Evolutionary conservation across 2,888 invertebrate species (phyloP), one percentile per base, ranked within the genome.

Genomic region (Melikaiella ostensackeni): DNA sequence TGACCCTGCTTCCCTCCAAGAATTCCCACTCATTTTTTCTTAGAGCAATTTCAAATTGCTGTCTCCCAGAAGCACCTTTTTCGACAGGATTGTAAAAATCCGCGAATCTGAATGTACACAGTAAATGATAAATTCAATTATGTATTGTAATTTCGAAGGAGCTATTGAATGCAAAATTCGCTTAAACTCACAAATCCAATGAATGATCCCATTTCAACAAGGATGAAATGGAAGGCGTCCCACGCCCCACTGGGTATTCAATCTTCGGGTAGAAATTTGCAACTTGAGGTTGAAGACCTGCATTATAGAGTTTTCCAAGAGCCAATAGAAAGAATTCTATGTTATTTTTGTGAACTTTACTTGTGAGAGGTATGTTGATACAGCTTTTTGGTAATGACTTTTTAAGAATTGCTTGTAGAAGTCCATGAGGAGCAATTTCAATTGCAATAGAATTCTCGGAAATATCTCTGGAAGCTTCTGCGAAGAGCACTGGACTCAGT

Each of bases 371-470:
- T 73, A 97, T 92, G 88, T 96, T 96, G 42, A 94, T 92, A 82
- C 95, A 95, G n/a, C 94, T 94, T 78, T 94, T 92, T 84, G 93
- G 93, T 61, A 98, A 91, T 0, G 97, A 96, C 66, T 96, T 93
- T 80, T 96, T 95, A 9, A 98, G 92, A 86, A 98, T 97, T 0
- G 97, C 96, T 89, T 98, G 97, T 59, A 98, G 93, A 0, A 98
- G 93, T 5, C 97, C 96, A 86, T 98, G 98, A 0, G 98, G 98
- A 0, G 98, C 98, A 75, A 98, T 95, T 91, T 98, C 98, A 81
- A 98, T 95, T 8, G 95, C 94, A 79, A 98, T 93, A 0, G 98
- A 97, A 88, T 97, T 95, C 66, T 94, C 93, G 1, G 97, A 97
- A 84, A 98, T 95, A 59, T 96, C 93, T n/a, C 93, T 93, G 8